Base-by-base conservation (phyloP, 2,888 invertebrate species). In the Crossocerus cetratus region DNA sequence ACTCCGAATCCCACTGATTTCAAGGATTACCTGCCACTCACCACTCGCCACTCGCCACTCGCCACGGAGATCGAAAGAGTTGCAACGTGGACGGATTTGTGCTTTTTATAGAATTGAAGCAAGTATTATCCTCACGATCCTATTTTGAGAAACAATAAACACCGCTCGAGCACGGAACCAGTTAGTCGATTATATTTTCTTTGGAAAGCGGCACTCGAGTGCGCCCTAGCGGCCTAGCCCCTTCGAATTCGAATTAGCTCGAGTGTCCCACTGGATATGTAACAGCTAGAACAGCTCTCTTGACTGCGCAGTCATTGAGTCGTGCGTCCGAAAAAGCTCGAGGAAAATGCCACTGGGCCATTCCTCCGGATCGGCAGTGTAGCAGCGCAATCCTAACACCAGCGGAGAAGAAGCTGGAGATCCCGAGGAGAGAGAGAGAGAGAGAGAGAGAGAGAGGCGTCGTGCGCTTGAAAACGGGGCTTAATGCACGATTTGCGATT, bases 401-500 rank as follows among this genome's bases (percentile, higher is more conserved):
- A n/a, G n/a, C 32, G 8, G 32, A 32, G 32, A 32, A 8, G 32
- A 32, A 32, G 32, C 8, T 32, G 11, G 8, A 32, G 16, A 16
- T 49, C 8, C 14, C 14, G 13, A 3, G 16, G 16, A 14, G 5
- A 43, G 42, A 11, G 0, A 42, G 20, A 22, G 43, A 59, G 59
- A 14, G n/a, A n/a, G n/a, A n/a, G n/a, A n/a, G n/a, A n/a, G n/a
- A n/a, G n/a, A 45, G 22, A 45, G 22, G 44, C 45, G 18, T 43
- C 49, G 42, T n/a, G n/a, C 32, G 53, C 14, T 32, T 20, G 18
- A 32, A 45, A 61, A 22, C 57, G 57, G 21, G 32, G 57, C 45
- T 69, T 65, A 69, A 58, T 57, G 53, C 20, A 43, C 58, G 69
- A 74, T 65, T 69, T 65, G 61, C 70, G 72, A 78, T 66, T 59